Evolutionary conservation across 92 coral and sea anemone species (phyloP).

Genomic region (Zoanthus sociatus): DNA sequence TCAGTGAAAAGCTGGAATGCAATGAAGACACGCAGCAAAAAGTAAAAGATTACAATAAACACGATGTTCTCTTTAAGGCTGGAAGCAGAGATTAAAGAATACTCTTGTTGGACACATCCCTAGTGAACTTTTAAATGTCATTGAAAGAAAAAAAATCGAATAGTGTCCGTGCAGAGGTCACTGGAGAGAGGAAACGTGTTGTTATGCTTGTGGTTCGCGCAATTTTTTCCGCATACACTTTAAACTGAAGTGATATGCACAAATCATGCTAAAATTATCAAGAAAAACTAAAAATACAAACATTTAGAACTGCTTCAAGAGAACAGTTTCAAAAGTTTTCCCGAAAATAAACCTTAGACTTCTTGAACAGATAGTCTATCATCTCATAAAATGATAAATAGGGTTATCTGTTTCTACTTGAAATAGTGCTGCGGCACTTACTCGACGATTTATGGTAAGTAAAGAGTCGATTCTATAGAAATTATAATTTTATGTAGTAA

Average conservation of each 20-base stretch:
- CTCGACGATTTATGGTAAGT: too few relatives aligned
- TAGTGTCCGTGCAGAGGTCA: conserved; percentile 29
- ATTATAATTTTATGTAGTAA: too few relatives aligned
- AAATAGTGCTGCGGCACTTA: too few relatives aligned
- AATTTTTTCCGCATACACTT: conserved; percentile 41
- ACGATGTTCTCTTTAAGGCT: conserved; percentile 19
- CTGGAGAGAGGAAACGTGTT: conserved; percentile 34
- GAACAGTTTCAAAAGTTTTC: too few relatives aligned
- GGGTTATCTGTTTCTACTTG: too few relatives aligned
- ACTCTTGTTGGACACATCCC: conserved; percentile 48
- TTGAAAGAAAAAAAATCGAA: conserved; percentile 48
- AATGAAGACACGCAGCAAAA: conserved; percentile 20
- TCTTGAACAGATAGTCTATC: too few relatives aligned
- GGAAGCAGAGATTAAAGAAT: background rate
- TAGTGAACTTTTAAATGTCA: conserved; percentile 19
- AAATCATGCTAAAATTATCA: conserved; percentile 4
- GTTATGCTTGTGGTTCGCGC: conserved; percentile 49
- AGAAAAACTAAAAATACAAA: too few relatives aligned
- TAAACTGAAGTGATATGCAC: conserved; percentile 43
- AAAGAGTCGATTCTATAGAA: too few relatives aligned
- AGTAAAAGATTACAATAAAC: conserved; percentile 21
- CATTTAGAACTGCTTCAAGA: too few relatives aligned
- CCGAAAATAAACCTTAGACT: too few relatives aligned
- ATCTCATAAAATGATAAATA: too few relatives aligned
- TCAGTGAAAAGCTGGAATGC: conserved; percentile 22